Conservation (phyloP, 2,797 vertebrate genomes). For the Acestrorhynchus altus region DNA sequence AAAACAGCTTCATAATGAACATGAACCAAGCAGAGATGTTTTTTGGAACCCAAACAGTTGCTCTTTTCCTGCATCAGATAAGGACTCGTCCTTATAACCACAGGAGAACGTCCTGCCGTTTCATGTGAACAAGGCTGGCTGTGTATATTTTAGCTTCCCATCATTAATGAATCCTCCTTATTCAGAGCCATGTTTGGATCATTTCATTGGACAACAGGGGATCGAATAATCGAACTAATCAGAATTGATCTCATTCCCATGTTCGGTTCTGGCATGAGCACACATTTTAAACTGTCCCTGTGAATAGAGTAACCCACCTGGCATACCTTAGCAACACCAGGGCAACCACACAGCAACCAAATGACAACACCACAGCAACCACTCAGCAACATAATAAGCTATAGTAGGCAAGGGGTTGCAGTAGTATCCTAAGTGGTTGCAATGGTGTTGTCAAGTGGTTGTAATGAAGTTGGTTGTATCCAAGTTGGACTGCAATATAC, state of each 20-base stretch:
- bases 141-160: not conserved
- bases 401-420: no score
- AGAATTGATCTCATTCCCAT: not conserved
- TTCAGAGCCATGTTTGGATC: not conserved
- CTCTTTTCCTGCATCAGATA: not conserved
- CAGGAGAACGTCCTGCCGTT: not conserved
- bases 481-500: no score
- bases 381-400: no score
- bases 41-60: not conserved
- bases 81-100: not conserved
- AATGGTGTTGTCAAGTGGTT: no score
- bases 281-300: not conserved
- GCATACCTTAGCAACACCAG: no score
- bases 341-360: no score
- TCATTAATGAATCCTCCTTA: slow-evolving; percentile 22
- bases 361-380: no score
- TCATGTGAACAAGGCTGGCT: not conserved
- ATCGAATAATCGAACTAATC: slow-evolving; percentile 9
- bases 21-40: no score
- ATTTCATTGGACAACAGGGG: slow-evolving; percentile 13
- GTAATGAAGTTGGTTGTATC: no score
- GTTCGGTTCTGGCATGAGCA: not conserved
- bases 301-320: not conserved
- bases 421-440: no score
- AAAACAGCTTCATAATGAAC: no score